These are phyloP conservation scores for Saturnia pavonia DNA, from an alignment of 2,888 invertebrate genomes.

Conservation along the genomic window DNA sequence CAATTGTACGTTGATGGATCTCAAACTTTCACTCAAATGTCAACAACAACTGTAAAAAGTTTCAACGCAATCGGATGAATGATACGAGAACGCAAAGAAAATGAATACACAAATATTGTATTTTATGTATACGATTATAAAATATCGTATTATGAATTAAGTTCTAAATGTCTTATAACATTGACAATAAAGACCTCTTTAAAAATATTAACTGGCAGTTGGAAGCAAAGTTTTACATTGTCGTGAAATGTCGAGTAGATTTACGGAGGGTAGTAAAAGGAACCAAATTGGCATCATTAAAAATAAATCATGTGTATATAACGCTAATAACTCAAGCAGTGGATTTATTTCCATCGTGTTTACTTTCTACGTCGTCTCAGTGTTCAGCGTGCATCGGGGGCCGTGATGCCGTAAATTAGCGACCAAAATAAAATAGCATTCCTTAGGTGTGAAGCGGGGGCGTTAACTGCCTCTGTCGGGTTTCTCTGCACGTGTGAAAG, in stretches of 20 bases:
- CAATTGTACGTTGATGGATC: neutral
- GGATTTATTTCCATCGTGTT: slow-evolving; percentile 40
- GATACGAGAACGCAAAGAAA: neutral
- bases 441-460: slow-evolving; percentile 44
- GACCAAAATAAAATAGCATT: slow-evolving; percentile 65
- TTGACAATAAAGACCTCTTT: neutral
- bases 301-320: slow-evolving; percentile 36
- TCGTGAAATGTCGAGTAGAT: slow-evolving; percentile 14
- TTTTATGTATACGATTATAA: neutral
- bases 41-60: neutral
- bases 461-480: slow-evolving; percentile 48
- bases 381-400: slow-evolving; percentile 30
- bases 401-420: slow-evolving; percentile 59
- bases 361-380: slow-evolving; percentile 18
- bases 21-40: neutral
- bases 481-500: slow-evolving; percentile 23
- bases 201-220: neutral
- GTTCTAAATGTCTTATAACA: neutral
- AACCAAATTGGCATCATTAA: slow-evolving; percentile 25
- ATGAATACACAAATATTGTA: neutral
- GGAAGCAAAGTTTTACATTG: slow-evolving; percentile 1
- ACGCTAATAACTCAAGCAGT: slow-evolving; percentile 37
- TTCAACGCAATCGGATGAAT: neutral
- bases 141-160: neutral
- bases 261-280: slow-evolving; percentile 18